Conservation (phyloP, 2,113 vertebrate genomes). For the Phocoena phocoena region DNA sequence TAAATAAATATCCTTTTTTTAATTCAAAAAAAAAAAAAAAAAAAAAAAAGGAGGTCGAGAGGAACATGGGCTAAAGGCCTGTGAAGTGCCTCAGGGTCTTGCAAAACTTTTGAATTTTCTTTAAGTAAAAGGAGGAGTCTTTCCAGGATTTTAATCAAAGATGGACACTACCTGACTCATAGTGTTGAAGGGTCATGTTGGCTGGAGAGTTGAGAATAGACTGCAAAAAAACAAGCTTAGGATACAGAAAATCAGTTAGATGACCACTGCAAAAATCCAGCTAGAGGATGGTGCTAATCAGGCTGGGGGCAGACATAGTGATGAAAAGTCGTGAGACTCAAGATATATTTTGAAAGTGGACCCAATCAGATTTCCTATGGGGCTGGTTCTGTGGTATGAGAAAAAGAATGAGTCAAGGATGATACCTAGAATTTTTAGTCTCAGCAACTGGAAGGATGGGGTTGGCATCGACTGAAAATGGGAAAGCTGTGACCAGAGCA, state of each 20-base stretch:
- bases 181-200: neutral
- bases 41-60: neutral
- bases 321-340: neutral
- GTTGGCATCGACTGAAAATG: neutral
- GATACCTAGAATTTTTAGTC: neutral
- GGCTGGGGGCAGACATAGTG: neutral
- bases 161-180: neutral
- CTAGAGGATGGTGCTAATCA: neutral
- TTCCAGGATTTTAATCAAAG: neutral
- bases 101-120: neutral
- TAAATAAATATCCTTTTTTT: too few relatives aligned
- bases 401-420: neutral
- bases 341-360: neutral
- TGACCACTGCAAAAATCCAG: neutral
- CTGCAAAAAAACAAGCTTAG: neutral
- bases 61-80: neutral
- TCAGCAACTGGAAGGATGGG: neutral
- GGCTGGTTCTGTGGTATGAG: neutral
- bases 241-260: neutral
- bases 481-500: neutral
- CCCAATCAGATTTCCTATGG: neutral
- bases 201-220: neutral
- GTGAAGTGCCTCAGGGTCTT: neutral
- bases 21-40: neutral
- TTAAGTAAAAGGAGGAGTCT: neutral